Conservation (phyloP, 2,797 vertebrate genomes). For the Sparus aurata region DNA sequence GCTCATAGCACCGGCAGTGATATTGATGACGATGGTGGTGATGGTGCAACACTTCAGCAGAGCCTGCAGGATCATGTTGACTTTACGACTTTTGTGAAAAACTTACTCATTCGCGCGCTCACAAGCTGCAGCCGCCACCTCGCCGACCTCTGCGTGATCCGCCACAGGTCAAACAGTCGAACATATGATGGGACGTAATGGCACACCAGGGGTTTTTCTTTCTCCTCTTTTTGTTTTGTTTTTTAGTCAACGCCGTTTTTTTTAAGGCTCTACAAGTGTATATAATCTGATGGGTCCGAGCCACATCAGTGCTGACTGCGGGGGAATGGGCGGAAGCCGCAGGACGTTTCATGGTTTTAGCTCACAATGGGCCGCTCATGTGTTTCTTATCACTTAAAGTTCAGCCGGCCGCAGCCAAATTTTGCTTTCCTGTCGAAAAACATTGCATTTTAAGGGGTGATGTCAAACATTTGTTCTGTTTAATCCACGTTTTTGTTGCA, state of each 20-base stretch:
- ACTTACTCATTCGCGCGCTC: not conserved
- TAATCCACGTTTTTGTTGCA: slow-evolving; percentile 57
- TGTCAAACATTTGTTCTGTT: slow-evolving; percentile 69
- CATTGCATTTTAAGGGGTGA: slow-evolving; percentile 47
- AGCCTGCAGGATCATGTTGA: slow-evolving; percentile 42
- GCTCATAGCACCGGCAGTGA: slow-evolving; percentile 27
- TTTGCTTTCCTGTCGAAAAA: slow-evolving; percentile 54
- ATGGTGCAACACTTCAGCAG: slow-evolving; percentile 21
- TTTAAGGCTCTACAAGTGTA: slow-evolving; percentile 32
- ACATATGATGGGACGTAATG: slow-evolving; percentile 15
- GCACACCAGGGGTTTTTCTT: not conserved
- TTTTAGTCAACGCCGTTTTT: slow-evolving; percentile 12
- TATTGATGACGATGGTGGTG: slow-evolving; percentile 31
- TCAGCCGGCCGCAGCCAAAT: slow-evolving; percentile 46
- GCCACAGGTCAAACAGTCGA: slow-evolving; percentile 12
- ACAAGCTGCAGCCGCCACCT: not conserved
- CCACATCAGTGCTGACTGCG: slow-evolving; percentile 68
- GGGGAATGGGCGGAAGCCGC: slow-evolving; percentile 62
- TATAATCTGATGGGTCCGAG: slow-evolving; percentile 56
- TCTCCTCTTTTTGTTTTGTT: not conserved
- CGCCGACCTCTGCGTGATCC: slow-evolving; percentile 8
- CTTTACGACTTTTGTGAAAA: slow-evolving; percentile 23
- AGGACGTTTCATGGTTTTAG: slow-evolving; percentile 62
- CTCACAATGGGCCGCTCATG: slow-evolving; percentile 69
- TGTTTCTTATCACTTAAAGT: slow-evolving; percentile 73